A percentile compares a stretch with the other conserved stretches of the same genome.
These are phyloP conservation scores for Fopius arisanus DNA, from an alignment of 1,140 invertebrate species.

Conservation along the genomic window DNA sequence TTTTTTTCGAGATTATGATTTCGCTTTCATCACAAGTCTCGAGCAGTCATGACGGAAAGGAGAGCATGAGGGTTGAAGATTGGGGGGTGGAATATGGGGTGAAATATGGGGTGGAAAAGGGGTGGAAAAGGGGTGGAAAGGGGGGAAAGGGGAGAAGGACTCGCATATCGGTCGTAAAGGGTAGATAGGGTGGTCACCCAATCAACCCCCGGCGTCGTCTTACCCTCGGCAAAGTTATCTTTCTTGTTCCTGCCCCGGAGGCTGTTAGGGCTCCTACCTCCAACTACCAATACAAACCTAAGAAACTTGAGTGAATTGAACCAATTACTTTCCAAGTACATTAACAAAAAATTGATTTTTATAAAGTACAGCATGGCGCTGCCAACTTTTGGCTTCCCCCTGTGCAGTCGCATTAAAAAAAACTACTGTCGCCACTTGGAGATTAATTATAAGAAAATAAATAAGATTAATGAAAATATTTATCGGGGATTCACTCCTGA, in stretches of 20 bases:
- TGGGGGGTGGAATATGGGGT: conserved; percentile 36
- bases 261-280: conserved; percentile 26
- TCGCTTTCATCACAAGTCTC: conserved; percentile 59
- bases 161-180: conserved; percentile 33
- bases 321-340: conserved; percentile 12
- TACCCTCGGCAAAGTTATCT: conserved; percentile 65
- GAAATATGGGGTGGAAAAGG: background rate
- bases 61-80: conserved; percentile 5
- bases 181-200: conserved; percentile 58
- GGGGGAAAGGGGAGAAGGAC: background rate
- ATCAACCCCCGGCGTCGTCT: conserved; percentile 63
- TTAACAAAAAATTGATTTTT: background rate
- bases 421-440: too few species aligned
- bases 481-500: too few species aligned
- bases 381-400: too few species aligned
- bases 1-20: conserved; percentile 58
- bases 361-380: too few species aligned
- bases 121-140: background rate
- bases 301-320: conserved; percentile 20
- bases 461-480: too few species aligned
- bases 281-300: conserved; percentile 23
- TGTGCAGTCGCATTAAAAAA: too few species aligned
- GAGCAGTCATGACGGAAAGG: conserved; percentile 32
- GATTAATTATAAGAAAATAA: too few species aligned
- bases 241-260: conserved; percentile 60